Conservation (phyloP, 2,888 invertebrate species). For the Nymphalis polychloros region DNA sequence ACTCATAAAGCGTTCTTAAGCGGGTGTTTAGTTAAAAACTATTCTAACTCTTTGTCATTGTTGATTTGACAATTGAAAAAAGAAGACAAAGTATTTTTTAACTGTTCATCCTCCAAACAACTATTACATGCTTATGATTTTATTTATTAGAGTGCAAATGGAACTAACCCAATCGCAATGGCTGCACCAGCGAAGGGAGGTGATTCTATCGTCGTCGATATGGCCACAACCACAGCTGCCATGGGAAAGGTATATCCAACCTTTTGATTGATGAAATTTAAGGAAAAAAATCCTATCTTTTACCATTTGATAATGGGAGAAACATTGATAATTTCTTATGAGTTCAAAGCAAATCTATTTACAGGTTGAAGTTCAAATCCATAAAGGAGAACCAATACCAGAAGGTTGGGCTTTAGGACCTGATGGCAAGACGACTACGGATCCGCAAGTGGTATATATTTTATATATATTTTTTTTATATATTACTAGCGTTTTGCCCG, state of each 20-base stretch:
- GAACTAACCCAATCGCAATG: slow-evolving; percentile 94
- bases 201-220: slow-evolving; percentile 92
- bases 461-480: background rate
- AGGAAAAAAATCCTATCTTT: background rate
- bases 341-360: background rate
- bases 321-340: background rate
- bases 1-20: too few species aligned
- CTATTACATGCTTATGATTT: too few species aligned
- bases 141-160: slow-evolving; percentile 83
- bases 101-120: too few species aligned
- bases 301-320: too few species aligned
- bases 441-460: slow-evolving; percentile 78
- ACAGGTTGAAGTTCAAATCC: slow-evolving; percentile 90
- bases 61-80: too few species aligned
- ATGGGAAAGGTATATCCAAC: slow-evolving; percentile 88
- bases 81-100: too few species aligned
- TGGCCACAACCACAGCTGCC: slow-evolving; percentile 97
- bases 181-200: slow-evolving; percentile 86
- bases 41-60: too few species aligned
- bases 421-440: slow-evolving; percentile 83
- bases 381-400: slow-evolving; percentile 89
- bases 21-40: too few species aligned
- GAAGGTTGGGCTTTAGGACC: slow-evolving; percentile 91
- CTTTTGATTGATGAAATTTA: background rate
- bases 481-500: too few species aligned